Base-by-base conservation (phyloP, 2,888 invertebrate species). In the Apamea epomidion region DNA sequence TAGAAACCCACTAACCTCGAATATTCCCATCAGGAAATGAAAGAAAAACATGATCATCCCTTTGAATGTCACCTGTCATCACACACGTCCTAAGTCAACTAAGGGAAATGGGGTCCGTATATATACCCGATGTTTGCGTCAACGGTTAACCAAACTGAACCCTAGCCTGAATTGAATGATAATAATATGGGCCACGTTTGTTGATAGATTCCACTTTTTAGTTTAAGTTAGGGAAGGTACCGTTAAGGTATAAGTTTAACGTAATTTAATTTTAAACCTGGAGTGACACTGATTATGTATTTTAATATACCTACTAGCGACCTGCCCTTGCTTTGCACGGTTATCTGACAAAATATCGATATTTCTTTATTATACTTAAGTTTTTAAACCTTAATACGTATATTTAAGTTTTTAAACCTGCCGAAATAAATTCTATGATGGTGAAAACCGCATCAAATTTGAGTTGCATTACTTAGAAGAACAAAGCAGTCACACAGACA, bases 81-180 rank as follows among this genome's bases (percentile, higher is more conserved):
- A 71, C 67, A 42, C 42, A 16, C 68, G 68, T 85, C 87, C 87
- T 87, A 87, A 78, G 79, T 87, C 79, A 88, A 87, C 83, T 81
- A 0, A 76, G 48, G 32, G 58, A 83, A 80, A 78, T 76, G 74
- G 80, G 78, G 54, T 65, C 76, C 72, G 64, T 62, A 58, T 60
- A 18, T 74, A 21, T 32, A 58, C 65, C n/a, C 65, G 48, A 29
- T 64, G 37, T 83, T 76, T 76, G 62, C 54, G 21, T 64, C 81
- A 48, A 29, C 48, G 45, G 29, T 62, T 51, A 48, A 70, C 62
- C 32, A 48, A 81, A 76, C 48, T 18, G 68, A 62, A 69, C 29
- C 45, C 54, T 58, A 48, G 8, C 8, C n/a, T 58, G 58, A 76
- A 70, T 64, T 21, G 54, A 70, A 68, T 42, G 16, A 60, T 73